Base-by-base conservation (phyloP, 2,888 invertebrate species). In the Deilephila elpenor region DNA sequence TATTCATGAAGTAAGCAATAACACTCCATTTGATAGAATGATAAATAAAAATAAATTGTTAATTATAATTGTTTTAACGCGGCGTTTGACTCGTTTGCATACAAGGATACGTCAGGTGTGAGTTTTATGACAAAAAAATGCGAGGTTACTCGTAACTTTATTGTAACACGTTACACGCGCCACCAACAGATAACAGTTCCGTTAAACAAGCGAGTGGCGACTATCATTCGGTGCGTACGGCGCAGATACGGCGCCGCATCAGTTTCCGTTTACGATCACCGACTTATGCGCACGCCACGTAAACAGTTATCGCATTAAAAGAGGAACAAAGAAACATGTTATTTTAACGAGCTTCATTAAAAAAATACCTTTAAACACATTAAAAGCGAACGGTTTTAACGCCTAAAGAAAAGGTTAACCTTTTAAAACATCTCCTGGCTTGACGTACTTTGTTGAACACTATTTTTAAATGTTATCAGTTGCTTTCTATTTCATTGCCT, bases 281-380 rank as follows among this genome's bases (percentile, higher is more conserved):
- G 73, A 77, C 82, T 82, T 83, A 80, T 78, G 84, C 82, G 81
- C 82, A 75, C 72, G 11, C 4, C 75, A 76, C 79, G 82, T 91
- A 91, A 91, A 91, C 91, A 91, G 89, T 89, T 87, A 89, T 86
- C 86, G 83, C 86, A 88, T 87, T 83, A 91, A 90, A 89, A 83
- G 76, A 80, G 88, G 88, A 90, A 92, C 91, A 92, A 92, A 92
- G 91, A 82, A 83, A 80, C 80, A 14, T 67, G 67, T 51, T 67
- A 67, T 67, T 77, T 80, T 76, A 75, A 79, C 78, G 80, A 78
- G 78, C 80, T 82, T 85, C 79, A 83, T 82, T 84, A 82, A 71
- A 78, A 20, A 53, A 29, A 70, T 70, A 29, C 8, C 19, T 53
- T 56, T 56, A 6, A 11, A 29, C 53, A 70, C 29, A 70, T 70